Evolutionary conservation across 64 coral and sea anemone genomes (phyloP).

Genomic region (Stichodactyla mertensii): DNA sequence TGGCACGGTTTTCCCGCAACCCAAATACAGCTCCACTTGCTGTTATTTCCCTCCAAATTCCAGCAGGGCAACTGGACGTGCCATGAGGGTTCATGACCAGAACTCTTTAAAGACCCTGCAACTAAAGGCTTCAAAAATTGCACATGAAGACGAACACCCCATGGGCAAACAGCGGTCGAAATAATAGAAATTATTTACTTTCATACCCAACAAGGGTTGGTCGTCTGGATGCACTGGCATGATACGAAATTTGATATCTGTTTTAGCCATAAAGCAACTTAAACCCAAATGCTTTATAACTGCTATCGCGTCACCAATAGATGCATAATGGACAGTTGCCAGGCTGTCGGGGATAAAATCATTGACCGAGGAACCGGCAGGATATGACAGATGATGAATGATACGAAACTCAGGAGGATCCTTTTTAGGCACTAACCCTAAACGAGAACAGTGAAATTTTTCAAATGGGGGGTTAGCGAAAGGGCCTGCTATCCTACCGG

Average conservation of each 20-base stretch:
- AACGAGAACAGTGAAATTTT: background rate
- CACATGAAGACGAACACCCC: background rate
- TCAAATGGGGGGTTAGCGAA: background rate
- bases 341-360: constrained; percentile 3
- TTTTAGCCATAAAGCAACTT: constrained; percentile 16
- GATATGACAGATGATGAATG: constrained; percentile 26
- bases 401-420: constrained; percentile 15
- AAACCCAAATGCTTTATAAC: background rate
- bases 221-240: constrained; percentile 22
- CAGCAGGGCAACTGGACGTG: too few relatives aligned
- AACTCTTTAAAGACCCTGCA: too few relatives aligned
- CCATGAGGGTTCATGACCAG: too few relatives aligned
- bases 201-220: background rate
- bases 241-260: background rate
- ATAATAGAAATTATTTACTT: background rate
- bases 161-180: background rate
- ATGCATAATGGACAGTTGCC: constrained; percentile 20
- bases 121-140: constrained; percentile 4
- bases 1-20: too few relatives aligned
- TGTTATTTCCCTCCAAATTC: too few relatives aligned
- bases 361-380: background rate
- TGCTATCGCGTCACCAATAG: background rate
- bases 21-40: too few relatives aligned
- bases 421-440: constrained; percentile 21
- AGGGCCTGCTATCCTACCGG: constrained; percentile 13